A percentile compares a stretch with the other conserved stretches of the same genome.
Evolutionary conservation across 2,888 invertebrate species (phyloP).

Genomic region (Philonicus albiceps): DNA sequence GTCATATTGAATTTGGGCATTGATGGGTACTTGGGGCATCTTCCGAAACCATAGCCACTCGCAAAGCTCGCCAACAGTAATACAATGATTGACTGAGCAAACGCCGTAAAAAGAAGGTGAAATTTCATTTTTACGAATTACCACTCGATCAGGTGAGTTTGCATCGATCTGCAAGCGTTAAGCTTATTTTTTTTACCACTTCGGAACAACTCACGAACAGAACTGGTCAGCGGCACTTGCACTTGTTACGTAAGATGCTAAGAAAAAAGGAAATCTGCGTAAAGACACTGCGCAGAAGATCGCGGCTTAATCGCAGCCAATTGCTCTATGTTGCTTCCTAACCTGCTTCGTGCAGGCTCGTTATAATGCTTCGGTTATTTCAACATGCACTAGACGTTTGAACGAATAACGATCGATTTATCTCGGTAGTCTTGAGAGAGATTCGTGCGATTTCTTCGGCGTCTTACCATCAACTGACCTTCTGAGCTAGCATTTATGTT

Average conservation of each 20-base stretch:
- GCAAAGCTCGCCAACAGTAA: background rate
- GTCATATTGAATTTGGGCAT: conserved; percentile 72
- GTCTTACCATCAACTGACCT: conserved; percentile 6
- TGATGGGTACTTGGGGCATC: conserved; percentile 73
- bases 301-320: background rate
- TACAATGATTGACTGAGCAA: background rate
- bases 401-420: background rate
- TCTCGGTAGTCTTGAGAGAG: background rate
- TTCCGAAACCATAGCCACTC: conserved; percentile 67
- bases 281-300: background rate
- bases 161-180: background rate
- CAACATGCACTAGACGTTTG: background rate
- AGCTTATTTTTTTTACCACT: background rate
- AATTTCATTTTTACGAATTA: conserved; percentile 29
- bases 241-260: conserved; percentile 9
- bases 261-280: background rate
- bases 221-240: conserved; percentile 7
- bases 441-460: background rate
- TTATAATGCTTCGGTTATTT: background rate
- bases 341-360: background rate
- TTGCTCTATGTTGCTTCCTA: background rate
- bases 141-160: background rate
- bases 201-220: background rate
- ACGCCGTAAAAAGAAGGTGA: background rate
- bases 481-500: background rate